Evolutionary conservation across 2,888 invertebrate genomes (phyloP).

Genomic region (Drosophila fungiperda): DNA sequence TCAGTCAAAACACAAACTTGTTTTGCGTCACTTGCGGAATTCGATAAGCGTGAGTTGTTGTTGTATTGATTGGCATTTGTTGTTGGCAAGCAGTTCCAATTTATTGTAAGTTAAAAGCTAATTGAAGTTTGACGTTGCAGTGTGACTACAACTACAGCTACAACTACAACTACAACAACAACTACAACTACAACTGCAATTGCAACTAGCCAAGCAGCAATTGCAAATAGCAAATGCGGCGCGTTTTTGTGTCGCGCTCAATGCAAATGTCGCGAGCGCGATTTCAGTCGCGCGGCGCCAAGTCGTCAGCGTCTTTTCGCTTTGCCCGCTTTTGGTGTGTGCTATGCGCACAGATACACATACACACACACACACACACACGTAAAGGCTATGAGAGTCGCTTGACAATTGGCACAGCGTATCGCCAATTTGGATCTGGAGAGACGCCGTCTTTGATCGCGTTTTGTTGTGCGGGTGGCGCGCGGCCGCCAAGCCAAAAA

Average conservation of each 20-base stretch:
- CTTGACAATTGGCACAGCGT: constrained; percentile 16
- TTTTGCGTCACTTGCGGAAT: constrained; percentile 58
- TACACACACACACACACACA: constrained; percentile 6
- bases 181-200: neutral
- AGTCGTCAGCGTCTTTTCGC: constrained; percentile 27
- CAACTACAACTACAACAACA: neutral
- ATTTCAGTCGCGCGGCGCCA: constrained; percentile 49
- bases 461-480: constrained; percentile 68
- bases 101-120: constrained; percentile 75
- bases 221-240: constrained; percentile 11
- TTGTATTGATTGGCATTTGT: constrained; percentile 34
- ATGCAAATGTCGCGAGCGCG: constrained; percentile 51
- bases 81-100: constrained; percentile 48
- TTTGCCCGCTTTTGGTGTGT: constrained; percentile 51
- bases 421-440: constrained; percentile 60
- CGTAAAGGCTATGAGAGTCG: neutral
- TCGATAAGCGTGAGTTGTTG: constrained; percentile 54
- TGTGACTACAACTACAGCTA: neutral
- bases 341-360: constrained; percentile 23
- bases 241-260: constrained; percentile 48
- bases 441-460: constrained; percentile 74
- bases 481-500: constrained; percentile 54
- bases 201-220: constrained; percentile 9
- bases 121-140: constrained; percentile 68
- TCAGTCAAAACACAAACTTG: constrained; percentile 47